phyloP scores from a whole-genome alignment of 2,797 vertebrate genomes.

The Typhlichthys eigenmanni region DNA sequence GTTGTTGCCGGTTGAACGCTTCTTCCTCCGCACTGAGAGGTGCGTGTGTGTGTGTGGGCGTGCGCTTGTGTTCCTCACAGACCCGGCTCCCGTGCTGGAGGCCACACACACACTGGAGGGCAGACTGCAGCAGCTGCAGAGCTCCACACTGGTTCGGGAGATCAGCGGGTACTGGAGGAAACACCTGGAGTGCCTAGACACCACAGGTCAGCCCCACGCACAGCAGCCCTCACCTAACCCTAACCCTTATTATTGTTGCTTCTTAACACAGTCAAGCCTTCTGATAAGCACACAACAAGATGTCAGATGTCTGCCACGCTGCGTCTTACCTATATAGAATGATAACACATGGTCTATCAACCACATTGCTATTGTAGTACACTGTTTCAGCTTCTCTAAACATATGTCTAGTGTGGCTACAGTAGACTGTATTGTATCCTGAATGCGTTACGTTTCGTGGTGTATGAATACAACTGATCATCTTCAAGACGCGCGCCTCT shows the following conservation, averaged over 20 bases:
- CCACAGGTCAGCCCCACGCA: slow-evolving; percentile 79
- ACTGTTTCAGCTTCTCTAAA: too few relatives aligned
- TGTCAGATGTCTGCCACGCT: too few relatives aligned
- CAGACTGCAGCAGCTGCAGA: slow-evolving; percentile 85
- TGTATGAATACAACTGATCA: too few relatives aligned
- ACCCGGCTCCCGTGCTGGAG: slow-evolving; percentile 88
- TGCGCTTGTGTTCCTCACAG: slow-evolving; percentile 60
- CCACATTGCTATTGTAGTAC: too few relatives aligned
- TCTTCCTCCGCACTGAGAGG: slow-evolving; percentile 30
- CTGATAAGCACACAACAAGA: not conserved
- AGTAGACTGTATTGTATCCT: too few relatives aligned
- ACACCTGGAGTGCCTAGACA: slow-evolving; percentile 79
- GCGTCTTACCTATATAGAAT: too few relatives aligned
- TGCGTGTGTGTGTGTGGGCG: slow-evolving; percentile 35
- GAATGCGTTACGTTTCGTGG: too few relatives aligned
- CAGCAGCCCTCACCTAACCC: not conserved
- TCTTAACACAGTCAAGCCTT: not conserved
- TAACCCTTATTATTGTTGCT: too few relatives aligned
- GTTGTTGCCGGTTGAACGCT: slow-evolving; percentile 34
- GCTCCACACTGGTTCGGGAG: slow-evolving; percentile 77
- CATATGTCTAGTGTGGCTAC: too few relatives aligned
- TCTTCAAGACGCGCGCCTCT: too few relatives aligned
- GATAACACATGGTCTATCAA: too few relatives aligned
- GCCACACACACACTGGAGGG: slow-evolving; percentile 86
- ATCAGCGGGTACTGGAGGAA: slow-evolving; percentile 84